Percentiles rank a stretch among this genome's conserved stretches.
Conservation (phyloP, 2,888 invertebrate genomes). For the Scrobipalpa atriplicella region DNA sequence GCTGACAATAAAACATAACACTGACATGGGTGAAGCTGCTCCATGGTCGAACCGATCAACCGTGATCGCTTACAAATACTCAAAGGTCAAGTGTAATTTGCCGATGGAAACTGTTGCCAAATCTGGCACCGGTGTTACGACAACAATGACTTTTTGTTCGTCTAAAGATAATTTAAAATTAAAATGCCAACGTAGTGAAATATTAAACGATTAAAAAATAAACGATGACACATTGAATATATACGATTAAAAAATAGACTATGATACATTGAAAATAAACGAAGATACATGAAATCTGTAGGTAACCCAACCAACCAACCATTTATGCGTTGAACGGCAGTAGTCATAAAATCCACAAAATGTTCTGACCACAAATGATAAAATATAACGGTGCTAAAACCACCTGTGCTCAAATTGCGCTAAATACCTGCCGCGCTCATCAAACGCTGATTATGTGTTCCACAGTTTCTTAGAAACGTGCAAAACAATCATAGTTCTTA, state of each 20-base stretch:
- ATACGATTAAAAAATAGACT: too few relatives aligned
- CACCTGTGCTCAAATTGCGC: conserved; percentile 37
- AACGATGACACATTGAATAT: too few relatives aligned
- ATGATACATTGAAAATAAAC: too few relatives aligned
- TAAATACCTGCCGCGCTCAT: conserved; percentile 40
- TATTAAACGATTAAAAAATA: too few relatives aligned
- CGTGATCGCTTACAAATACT: conserved; percentile 28
- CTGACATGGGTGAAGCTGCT: conserved; percentile 10
- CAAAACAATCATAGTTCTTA: conserved; percentile 46
- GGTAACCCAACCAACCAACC: too few relatives aligned
- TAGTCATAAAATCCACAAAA: background rate
- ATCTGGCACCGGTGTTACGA: conserved; percentile 25
- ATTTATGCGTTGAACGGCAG: background rate
- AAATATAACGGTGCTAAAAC: conserved; percentile 28
- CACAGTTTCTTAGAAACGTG: conserved; percentile 41
- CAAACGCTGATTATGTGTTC: conserved; percentile 42
- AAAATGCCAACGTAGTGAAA: background rate
- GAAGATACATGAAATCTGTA: too few relatives aligned
- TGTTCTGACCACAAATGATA: conserved; percentile 16
- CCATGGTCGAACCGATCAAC: conserved; percentile 27
- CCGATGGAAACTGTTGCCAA: conserved; percentile 31
- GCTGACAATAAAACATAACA: conserved; percentile 16
- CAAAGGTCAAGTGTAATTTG: conserved; percentile 34
- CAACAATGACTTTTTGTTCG: conserved; percentile 12
- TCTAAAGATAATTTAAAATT: background rate